phyloP scores from a whole-genome alignment of 2,888 invertebrate species.

The Tipula confusa region DNA sequence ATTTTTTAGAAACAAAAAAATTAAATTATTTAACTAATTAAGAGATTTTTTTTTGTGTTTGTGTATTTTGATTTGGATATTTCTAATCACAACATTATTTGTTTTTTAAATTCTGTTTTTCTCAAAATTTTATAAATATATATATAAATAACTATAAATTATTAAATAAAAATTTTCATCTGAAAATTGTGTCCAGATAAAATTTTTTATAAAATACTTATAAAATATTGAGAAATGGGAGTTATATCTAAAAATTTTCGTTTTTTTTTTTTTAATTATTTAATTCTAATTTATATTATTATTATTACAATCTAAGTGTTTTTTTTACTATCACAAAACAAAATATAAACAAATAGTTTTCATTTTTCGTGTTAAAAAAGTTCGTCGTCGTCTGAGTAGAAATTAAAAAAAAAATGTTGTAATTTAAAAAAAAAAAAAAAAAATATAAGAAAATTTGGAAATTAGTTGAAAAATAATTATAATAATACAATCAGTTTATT shows the following conservation, averaged over 20 bases:
- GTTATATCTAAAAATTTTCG: background rate
- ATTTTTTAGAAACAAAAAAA: background rate
- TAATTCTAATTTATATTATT: slow-evolving; percentile 27
- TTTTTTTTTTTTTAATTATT: background rate
- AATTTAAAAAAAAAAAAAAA: background rate
- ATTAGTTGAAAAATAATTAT: background rate
- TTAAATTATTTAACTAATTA: slow-evolving; percentile 25
- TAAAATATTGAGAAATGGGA: background rate
- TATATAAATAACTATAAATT: background rate
- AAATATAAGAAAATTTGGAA: background rate
- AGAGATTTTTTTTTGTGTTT: background rate
- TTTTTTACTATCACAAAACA: slow-evolving; percentile 13
- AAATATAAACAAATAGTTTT: slow-evolving; percentile 6
- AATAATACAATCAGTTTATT: slow-evolving; percentile 33
- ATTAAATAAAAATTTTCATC: slow-evolving; percentile 21
- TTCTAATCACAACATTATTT: background rate
- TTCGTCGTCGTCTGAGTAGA: background rate
- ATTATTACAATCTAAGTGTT: background rate
- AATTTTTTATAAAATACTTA: background rate
- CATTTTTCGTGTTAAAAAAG: background rate
- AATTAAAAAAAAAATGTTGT: background rate
- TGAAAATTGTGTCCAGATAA: slow-evolving; percentile 26
- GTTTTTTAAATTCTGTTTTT: background rate
- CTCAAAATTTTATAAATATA: background rate
- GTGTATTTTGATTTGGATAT: background rate